Base-by-base conservation (phyloP, 2,888 invertebrate species). In the Tetramorium bicarinatum region DNA sequence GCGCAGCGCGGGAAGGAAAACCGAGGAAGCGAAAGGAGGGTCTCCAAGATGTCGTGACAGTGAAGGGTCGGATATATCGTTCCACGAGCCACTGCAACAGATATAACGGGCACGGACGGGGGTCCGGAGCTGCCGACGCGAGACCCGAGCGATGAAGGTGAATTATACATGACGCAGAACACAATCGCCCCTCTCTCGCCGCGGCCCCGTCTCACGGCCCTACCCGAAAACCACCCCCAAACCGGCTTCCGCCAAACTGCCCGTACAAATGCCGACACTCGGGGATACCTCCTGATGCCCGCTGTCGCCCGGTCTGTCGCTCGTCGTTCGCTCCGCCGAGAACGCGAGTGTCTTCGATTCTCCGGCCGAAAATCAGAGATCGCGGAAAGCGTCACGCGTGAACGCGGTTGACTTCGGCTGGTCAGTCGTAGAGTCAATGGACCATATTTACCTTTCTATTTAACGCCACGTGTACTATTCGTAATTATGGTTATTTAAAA, bases 141-240 rank as follows among this genome's bases (percentile, higher is more conserved):
- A 90, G 92, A 91, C 89, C 89, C 91, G 89, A 92, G 92, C 93
- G 93, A 92, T 91, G 90, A 83, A 25, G 66, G 83, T 94, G 92
- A 93, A 93, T 94, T 92, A 93, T 93, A 90, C 89, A 94, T 92
- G 91, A 92, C 91, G 91, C 90, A 90, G 91, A 92, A 93, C 92
- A 93, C 93, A 93, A 93, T 93, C 92, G 92, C 91, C 93, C 92
- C 82, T 34, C 83, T 82, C 84, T 72, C 62, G 44, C 47, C 47
- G 44, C 64, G 71, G 85, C 87, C 64, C 59, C 88, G 81, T 88
- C 85, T 84, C 89, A 87, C 86, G 18, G 21, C 59, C 87, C 87
- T 87, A 85, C 84, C 84, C 89, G 83, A 90, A 90, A 90, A 88
- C 89, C 89, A 79, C 86, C 90, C 86, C 88, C 80, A 25, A 66